Evolutionary conservation across 2,113 vertebrate genomes (phyloP).

Genomic region (Lucifuga dentata): DNA sequence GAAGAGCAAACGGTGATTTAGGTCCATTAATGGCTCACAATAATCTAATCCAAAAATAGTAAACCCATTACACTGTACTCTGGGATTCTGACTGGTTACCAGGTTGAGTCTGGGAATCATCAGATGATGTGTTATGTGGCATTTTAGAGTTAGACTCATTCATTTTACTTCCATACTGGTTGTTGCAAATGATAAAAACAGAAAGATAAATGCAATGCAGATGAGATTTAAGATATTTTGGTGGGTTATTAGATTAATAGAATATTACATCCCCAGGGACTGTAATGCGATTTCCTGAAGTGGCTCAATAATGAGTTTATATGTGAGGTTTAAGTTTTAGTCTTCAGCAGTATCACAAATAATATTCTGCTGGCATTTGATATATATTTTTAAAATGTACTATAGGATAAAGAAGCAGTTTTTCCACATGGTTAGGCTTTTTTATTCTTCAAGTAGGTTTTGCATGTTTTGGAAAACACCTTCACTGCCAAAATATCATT

Average conservation of each 20-base stretch:
- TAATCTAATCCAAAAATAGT: slow-evolving; percentile 32
- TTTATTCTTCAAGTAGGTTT: too few relatives aligned
- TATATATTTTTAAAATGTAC: too few relatives aligned
- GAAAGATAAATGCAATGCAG: not conserved
- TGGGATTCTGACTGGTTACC: not conserved
- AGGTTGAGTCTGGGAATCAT: not conserved
- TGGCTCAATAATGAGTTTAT: not conserved
- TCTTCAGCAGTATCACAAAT: too few relatives aligned
- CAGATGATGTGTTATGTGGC: slow-evolving; percentile 7
- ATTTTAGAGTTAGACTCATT: slow-evolving; percentile 3
- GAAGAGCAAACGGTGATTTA: not conserved
- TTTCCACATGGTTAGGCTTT: too few relatives aligned
- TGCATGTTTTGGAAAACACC: too few relatives aligned
- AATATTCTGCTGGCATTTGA: too few relatives aligned
- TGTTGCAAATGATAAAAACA: too few relatives aligned
- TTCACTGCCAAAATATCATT: too few relatives aligned
- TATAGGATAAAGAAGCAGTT: too few relatives aligned
- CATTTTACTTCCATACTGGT: not conserved
- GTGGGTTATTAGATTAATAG: not conserved
- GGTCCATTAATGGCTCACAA: slow-evolving; percentile 20
- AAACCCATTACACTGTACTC: slow-evolving; percentile 13
- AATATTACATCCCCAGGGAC: not conserved
- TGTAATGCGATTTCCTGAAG: not conserved
- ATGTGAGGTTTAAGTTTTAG: not conserved
- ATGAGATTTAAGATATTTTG: not conserved